Evolutionary conservation across 1,140 invertebrate genomes (phyloP), one percentile per base, ranked within the genome.

Genomic region (Drosophila repletoides): DNA sequence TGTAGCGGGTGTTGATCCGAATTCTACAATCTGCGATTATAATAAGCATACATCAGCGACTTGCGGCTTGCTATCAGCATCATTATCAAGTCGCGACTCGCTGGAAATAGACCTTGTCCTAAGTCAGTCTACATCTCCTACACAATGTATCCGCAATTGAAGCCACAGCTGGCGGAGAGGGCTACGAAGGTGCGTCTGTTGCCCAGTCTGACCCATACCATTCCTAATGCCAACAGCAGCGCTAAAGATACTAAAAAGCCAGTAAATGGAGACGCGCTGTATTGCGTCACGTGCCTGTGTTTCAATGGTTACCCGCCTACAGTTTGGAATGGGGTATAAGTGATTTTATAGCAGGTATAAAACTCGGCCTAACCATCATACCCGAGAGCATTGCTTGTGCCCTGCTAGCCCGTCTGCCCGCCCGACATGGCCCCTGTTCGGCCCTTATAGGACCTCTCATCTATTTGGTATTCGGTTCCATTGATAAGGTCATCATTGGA

Each of bases 401-500:
- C 17, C 91, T 93, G 45, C 90, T 97, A 1, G 95, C 95, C 1
- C 93, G 93, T 22, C 86, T 96, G 29, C 93, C 93, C 0, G 92
- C 94, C 1, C 93, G 96, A 80, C 92, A 92, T 86, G 94, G 89
- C 0, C 66, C 90, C 0, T 90, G 88, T 45, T 90, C 89, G 14
- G 89, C 89, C 0, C 90, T 90, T 12, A 76, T 90, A 94, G 95
- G 96, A 91, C 93, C 95, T 55, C 95, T 98, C 77, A 91, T 98
- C 7, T 99, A 99, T 90, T 91, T 95, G 41, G 83, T 98, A 40
- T 94, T 99, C 72, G 98, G 98, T 0, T 97, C 96, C 0, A 95
- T 97, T 17, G 96, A 95, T 91, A 95, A 98, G 91, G 95, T 98
- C 6, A 97, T 96, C 0, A 96, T 98, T 61, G 97, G 96, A 33